phyloP scores from a whole-genome alignment of 1,140 invertebrate genomes.

The Cepaea nemoralis region DNA sequence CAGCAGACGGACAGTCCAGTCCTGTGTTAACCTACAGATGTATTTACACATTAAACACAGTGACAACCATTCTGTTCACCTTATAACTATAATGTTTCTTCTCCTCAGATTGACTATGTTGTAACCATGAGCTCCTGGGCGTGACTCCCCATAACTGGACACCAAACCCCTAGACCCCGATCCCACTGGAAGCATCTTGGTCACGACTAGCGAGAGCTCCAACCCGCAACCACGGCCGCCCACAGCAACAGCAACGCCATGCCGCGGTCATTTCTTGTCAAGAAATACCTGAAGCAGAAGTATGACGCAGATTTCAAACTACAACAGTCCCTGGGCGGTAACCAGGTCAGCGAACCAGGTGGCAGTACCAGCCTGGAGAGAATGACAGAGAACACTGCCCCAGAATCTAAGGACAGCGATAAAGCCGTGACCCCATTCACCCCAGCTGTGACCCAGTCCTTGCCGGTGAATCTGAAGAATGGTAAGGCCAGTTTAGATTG shows the following conservation, averaged over 20 bases:
- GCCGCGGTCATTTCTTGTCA: conserved; percentile 37
- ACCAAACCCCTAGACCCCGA: not conserved
- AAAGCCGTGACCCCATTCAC: conserved; percentile 61
- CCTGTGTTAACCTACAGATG: too few species aligned
- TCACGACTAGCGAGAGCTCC: not conserved
- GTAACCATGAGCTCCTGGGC: not conserved
- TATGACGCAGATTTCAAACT: conserved; percentile 37
- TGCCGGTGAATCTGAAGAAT: conserved; percentile 64
- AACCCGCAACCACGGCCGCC: not conserved
- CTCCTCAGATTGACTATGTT: not conserved
- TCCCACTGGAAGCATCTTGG: not conserved
- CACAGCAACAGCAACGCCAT: not conserved
- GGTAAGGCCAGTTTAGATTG: conserved; percentile 61
- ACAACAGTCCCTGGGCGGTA: not conserved
- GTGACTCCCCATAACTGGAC: not conserved
- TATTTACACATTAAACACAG: too few species aligned
- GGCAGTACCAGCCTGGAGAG: not conserved
- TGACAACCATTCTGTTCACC: too few species aligned
- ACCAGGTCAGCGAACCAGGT: not conserved
- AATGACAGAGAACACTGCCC: not conserved
- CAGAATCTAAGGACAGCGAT: not conserved
- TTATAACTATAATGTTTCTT: not conserved
- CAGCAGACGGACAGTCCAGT: too few species aligned
- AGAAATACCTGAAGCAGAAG: conserved; percentile 38
- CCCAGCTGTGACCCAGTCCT: conserved; percentile 48